phyloP scores from a whole-genome alignment of 2,113 vertebrate species.

The Gymnarchus niloticus region DNA sequence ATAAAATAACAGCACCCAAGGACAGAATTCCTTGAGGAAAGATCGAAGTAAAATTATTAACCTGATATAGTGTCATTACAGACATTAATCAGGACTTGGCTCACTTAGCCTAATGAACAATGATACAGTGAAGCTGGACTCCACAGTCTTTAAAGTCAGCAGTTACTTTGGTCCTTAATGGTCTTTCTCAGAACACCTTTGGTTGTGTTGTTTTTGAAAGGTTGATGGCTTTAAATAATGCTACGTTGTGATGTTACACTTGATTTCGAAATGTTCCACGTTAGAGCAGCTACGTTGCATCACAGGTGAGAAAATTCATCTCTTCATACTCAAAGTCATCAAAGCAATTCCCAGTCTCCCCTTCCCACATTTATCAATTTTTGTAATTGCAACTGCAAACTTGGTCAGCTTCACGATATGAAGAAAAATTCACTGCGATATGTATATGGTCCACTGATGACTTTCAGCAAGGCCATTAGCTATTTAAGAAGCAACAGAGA shows the following conservation, averaged over 20 bases:
- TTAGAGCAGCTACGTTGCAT: neutral
- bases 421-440: neutral
- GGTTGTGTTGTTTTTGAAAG: neutral
- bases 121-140: neutral
- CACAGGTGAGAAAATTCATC: neutral
- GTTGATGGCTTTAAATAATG: neutral
- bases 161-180: slow-evolving; percentile 11
- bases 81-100: slow-evolving; percentile 15
- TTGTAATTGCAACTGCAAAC: neutral
- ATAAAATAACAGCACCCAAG: slow-evolving; percentile 18
- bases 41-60: slow-evolving; percentile 20
- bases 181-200: neutral
- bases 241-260: neutral
- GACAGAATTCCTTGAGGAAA: slow-evolving; percentile 18
- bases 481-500: neutral
- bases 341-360: too few relatives aligned
- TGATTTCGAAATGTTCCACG: neutral
- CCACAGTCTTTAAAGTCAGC: neutral
- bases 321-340: neutral
- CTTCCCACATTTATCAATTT: neutral
- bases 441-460: neutral
- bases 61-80: slow-evolving; percentile 24
- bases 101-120: neutral
- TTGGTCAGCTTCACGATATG: neutral
- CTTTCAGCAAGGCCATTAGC: neutral